Percentiles rank a stretch among this genome's conserved stretches.
phyloP scores from a whole-genome alignment of 2,797 vertebrate genomes.

The Ctenopoma multispine region DNA sequence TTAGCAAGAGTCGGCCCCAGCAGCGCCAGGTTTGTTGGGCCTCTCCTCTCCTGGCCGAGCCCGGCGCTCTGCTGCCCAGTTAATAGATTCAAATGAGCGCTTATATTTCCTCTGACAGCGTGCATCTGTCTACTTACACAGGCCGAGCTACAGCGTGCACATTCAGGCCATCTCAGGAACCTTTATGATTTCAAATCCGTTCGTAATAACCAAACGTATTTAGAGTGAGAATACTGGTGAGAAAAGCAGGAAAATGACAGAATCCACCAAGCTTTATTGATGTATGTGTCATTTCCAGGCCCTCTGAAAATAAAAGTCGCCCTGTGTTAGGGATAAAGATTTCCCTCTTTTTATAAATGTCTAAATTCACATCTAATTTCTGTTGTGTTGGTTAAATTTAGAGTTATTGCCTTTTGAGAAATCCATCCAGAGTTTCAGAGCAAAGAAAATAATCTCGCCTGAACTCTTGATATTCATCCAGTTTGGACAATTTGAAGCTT shows the following conservation, averaged over 20 bases:
- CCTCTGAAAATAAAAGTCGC: conserved; percentile 25
- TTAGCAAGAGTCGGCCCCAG: conserved; percentile 6
- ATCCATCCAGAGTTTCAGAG: not conserved
- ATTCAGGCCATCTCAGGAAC: conserved; percentile 45
- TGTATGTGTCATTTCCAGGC: conserved; percentile 38
- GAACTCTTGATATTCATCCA: too few relatives aligned
- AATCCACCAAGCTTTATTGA: conserved; percentile 53
- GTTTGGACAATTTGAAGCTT: too few relatives aligned
- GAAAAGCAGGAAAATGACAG: conserved; percentile 41
- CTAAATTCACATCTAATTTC: conserved; percentile 47
- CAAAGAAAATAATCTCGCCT: not conserved
- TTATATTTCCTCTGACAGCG: conserved; percentile 80
- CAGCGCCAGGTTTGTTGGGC: conserved; percentile 11
- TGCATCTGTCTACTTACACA: conserved; percentile 76
- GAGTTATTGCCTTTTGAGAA: conserved; percentile 64
- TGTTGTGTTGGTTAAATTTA: conserved; percentile 46
- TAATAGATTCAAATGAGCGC: conserved; percentile 83
- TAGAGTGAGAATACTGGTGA: conserved; percentile 31
- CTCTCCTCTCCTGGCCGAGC: conserved; percentile 25
- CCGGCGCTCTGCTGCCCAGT: conserved; percentile 51
- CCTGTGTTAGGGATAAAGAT: conserved; percentile 11
- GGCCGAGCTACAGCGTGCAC: conserved; percentile 9
- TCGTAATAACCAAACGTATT: conserved; percentile 57
- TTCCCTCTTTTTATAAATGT: conserved; percentile 27
- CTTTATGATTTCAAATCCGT: conserved; percentile 30